phyloP scores from a whole-genome alignment of 2,888 invertebrate genomes.

The Platycnemis pennipes region DNA sequence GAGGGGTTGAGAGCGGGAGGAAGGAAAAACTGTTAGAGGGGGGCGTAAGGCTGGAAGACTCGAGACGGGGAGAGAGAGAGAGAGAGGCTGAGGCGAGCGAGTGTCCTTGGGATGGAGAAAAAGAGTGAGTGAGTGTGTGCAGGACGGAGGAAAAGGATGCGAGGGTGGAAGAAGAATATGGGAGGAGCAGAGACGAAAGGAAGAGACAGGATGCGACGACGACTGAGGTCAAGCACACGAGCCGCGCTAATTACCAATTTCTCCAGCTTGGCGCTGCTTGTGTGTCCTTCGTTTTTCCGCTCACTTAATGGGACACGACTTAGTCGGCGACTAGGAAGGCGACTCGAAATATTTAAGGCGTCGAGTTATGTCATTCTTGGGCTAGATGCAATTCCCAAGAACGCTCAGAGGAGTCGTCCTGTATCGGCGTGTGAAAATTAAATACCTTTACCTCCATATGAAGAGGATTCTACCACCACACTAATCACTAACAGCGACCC shows the following conservation, averaged over 20 bases:
- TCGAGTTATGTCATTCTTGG: too few relatives aligned
- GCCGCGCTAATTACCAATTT: slow-evolving; percentile 5
- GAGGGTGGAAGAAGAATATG: background rate
- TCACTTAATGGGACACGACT: background rate
- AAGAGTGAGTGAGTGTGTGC: background rate
- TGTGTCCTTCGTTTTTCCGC: background rate
- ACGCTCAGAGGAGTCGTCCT: too few relatives aligned
- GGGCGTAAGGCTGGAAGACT: background rate
- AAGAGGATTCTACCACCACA: background rate
- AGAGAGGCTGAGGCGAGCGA: background rate
- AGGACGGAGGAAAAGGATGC: background rate
- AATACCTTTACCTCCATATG: background rate
- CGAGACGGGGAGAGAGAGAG: background rate
- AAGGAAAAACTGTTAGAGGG: background rate
- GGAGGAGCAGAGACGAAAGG: background rate
- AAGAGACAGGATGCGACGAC: background rate
- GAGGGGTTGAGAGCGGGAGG: background rate
- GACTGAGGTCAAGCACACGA: background rate
- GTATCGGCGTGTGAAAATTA: background rate
- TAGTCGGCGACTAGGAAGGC: background rate
- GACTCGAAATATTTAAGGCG: background rate
- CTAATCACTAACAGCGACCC: too few relatives aligned
- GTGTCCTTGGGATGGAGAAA: background rate
- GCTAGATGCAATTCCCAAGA: too few relatives aligned
- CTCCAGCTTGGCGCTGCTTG: background rate